Evolutionary conservation across 2,113 vertebrate genomes (phyloP).

Genomic region (Archilochus colubris): DNA sequence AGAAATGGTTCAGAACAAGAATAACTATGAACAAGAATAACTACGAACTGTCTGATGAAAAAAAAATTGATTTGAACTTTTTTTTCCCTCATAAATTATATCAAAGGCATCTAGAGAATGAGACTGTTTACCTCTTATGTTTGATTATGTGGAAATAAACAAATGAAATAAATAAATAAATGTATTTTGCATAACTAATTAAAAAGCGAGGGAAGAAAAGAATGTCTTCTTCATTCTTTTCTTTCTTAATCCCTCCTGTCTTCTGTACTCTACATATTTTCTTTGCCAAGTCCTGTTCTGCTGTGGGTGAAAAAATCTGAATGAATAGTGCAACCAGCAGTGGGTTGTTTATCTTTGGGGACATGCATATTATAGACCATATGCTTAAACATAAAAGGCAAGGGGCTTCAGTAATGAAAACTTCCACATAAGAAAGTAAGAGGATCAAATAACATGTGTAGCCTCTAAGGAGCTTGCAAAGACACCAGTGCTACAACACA

Average conservation of each 20-base stretch:
- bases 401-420: conserved; percentile 28
- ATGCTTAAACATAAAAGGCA: conserved; percentile 11
- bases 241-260: background rate
- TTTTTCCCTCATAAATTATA: background rate
- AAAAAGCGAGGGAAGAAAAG: background rate
- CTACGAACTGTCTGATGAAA: background rate
- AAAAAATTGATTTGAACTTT: background rate
- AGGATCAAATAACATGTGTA: conserved; percentile 17
- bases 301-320: background rate
- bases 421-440: conserved; percentile 6
- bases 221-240: background rate
- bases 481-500: background rate
- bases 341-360: conserved; percentile 9
- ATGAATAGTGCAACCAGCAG: background rate
- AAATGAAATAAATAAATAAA: background rate
- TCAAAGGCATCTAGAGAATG: background rate
- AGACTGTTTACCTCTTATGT: background rate
- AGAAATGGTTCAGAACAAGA: background rate
- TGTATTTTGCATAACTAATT: background rate
- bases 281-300: background rate
- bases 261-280: background rate
- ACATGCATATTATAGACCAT: background rate
- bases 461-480: background rate
- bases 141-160: background rate
- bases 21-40: background rate